Conservation (phyloP, 2,113 vertebrate species). For the Mohoua ochrocephala region DNA sequence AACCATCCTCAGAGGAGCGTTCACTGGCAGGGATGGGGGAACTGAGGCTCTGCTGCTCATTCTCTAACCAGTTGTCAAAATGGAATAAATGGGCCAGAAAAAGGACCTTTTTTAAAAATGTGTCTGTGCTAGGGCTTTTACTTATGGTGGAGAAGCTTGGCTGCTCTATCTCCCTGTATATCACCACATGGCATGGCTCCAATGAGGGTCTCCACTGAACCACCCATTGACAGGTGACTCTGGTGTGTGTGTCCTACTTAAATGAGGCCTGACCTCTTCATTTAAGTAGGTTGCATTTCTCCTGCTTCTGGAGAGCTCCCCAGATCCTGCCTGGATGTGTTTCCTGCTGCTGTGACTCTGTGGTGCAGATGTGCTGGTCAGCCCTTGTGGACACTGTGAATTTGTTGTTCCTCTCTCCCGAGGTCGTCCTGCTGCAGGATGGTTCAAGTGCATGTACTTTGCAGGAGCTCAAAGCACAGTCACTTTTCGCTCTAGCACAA, state of each 20-base stretch:
- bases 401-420: background rate
- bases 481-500: background rate
- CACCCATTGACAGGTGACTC: background rate
- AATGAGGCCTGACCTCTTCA: background rate
- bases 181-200: background rate
- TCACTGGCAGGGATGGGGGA: background rate
- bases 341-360: background rate
- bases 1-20: accelerated
- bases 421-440: background rate
- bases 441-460: background rate
- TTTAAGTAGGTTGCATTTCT: background rate
- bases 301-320: background rate
- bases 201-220: background rate
- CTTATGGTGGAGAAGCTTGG: background rate
- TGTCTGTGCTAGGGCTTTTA: background rate
- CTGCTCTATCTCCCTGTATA: background rate
- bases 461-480: background rate
- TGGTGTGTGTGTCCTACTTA: background rate
- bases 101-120: accelerated
- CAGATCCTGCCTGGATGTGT: background rate
- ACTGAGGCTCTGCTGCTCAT: background rate
- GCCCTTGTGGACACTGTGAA: accelerated
- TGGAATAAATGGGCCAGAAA: background rate
- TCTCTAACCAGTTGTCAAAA: background rate
- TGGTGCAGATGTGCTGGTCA: background rate